Base-by-base conservation (phyloP, 1,140 invertebrate genomes). In the Homarus americanus region DNA sequence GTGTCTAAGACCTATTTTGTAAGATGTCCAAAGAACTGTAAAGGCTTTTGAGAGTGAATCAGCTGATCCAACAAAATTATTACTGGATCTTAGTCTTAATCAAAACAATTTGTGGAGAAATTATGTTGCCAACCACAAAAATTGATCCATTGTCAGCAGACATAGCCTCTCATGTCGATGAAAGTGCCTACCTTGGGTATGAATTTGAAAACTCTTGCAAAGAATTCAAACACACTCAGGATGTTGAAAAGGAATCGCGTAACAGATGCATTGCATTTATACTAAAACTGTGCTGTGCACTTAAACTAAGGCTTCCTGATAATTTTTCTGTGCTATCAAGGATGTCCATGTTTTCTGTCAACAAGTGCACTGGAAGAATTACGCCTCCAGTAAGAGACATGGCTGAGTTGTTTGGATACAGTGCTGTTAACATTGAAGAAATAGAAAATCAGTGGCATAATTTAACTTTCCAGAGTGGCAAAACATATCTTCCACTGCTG, bases 401-500 rank as follows among this genome's bases (percentile, higher is more conserved):
- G 9, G 82, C 82, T 32, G 80, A 82, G 63, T 2, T 82, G 7
- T 63, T 82, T 28, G 53, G 80, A 38, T 82, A 82, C 40, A 44
- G 58, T 34, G 44, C 49, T 63, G 49, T 28, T 63, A 28, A 63
- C 34, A 82, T 82, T 58, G 80, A 82, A 44, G 63, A 66, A 63
- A 82, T 82, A 36, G 80, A 82, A 28, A 78, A n/a, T 82, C 79
- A 82, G 49, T 82, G 79, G 79, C 40, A 44, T 28, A 82, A 63
- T 58, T 36, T 82, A 38, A 82, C 80, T 63, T 28, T 82, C 12
- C 63, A 36, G 10, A 53, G 10, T 82, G 49, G 80, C 80, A 66
- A 15, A 53, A 58, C 28, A 82, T 12, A 36, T 63, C 80, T 12
- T 58, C 44, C 1, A 82, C 80, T 69, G 63, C 28, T 40, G 5